Percentiles rank a stretch among this genome's conserved stretches.
Conservation (phyloP, 2,113 vertebrate species). For the Parus major region DNA sequence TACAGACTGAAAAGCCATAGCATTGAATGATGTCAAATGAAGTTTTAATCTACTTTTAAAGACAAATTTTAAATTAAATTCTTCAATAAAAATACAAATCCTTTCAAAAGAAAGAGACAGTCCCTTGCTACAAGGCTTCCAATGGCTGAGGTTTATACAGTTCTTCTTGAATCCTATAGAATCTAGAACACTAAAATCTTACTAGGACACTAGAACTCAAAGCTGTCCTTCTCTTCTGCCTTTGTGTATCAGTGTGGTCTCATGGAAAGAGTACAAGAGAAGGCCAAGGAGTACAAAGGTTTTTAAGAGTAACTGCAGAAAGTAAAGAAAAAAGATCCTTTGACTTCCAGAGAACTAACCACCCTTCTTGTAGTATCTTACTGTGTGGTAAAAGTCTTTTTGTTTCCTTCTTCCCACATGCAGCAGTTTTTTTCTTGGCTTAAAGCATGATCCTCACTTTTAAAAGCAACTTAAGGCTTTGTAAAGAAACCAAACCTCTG, state of each 20-base stretch:
- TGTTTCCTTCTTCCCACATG: neutral
- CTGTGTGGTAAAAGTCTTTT: neutral
- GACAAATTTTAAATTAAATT: neutral
- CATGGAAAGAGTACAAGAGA: neutral
- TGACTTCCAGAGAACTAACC: neutral
- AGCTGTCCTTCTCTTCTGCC: neutral
- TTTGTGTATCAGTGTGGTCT: neutral
- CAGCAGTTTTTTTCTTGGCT: neutral
- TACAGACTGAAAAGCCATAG: neutral
- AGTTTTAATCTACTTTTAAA: neutral
- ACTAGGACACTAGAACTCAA: too few species aligned
- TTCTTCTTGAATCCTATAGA: neutral
- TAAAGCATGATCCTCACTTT: neutral
- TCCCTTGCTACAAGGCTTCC: neutral
- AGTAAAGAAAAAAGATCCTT: neutral
- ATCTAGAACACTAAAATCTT: neutral
- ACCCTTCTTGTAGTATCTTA: neutral
- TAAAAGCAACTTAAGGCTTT: neutral
- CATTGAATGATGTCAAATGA: neutral
- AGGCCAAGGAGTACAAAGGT: fast-evolving
- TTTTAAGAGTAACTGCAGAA: neutral
- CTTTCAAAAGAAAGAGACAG: neutral
- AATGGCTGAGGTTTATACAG: neutral
- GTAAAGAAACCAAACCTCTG: neutral
- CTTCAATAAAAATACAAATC: neutral